phyloP scores from a whole-genome alignment of 2,888 invertebrate species.

The Malthinus flaveolus region DNA sequence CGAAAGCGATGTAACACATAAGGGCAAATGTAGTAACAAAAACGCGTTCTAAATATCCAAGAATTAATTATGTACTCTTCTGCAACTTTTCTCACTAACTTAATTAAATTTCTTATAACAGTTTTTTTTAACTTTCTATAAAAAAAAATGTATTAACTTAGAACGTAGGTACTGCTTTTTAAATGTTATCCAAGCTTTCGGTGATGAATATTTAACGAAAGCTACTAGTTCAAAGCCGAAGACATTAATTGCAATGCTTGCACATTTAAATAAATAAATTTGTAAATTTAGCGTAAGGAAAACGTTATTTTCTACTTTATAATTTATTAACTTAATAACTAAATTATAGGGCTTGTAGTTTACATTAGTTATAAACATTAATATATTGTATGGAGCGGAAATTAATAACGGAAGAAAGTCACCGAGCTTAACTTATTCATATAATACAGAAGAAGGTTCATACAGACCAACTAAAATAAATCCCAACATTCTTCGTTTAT shows the following conservation, averaged over 20 bases:
- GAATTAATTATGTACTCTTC: not conserved
- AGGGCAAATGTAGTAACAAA: slow-evolving; percentile 13
- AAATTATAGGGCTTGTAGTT: slow-evolving; percentile 6
- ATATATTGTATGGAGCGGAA: slow-evolving; percentile 8
- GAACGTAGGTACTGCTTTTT: too few relatives aligned
- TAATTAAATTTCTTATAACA: not conserved
- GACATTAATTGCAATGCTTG: too few relatives aligned
- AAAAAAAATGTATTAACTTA: too few relatives aligned
- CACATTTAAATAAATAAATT: too few relatives aligned
- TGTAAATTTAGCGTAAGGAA: too few relatives aligned
- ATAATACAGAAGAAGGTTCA: not conserved
- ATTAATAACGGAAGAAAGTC: slow-evolving; percentile 15
- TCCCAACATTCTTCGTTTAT: too few relatives aligned
- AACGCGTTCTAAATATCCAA: slow-evolving; percentile 3
- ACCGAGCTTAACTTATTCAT: slow-evolving; percentile 1
- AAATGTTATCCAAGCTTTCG: too few relatives aligned
- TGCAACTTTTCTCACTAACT: not conserved
- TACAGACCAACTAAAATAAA: too few relatives aligned
- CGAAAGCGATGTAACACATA: slow-evolving; percentile 6
- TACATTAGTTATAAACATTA: slow-evolving; percentile 8
- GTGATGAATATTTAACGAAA: too few relatives aligned
- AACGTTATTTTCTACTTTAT: slow-evolving; percentile 7
- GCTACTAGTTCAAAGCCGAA: too few relatives aligned
- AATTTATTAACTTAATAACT: slow-evolving; percentile 12
- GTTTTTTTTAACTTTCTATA: too few relatives aligned